phyloP scores from a whole-genome alignment of 2,797 vertebrate genomes.

The Epinephelus coioides region DNA sequence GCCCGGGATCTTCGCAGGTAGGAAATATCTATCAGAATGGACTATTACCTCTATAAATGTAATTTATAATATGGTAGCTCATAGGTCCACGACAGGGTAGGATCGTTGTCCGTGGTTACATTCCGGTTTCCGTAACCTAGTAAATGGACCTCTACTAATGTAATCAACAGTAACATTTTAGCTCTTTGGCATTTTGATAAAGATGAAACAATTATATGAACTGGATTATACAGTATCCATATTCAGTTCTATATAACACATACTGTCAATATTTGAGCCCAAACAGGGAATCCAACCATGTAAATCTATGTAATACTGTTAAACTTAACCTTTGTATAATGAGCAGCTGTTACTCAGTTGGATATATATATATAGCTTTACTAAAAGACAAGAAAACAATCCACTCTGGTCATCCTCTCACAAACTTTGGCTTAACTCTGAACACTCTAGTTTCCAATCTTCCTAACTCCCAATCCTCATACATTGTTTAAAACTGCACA shows the following conservation, averaged over 20 bases:
- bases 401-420: not conserved
- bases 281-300: no score
- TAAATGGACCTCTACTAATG: not conserved
- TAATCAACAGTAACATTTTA: not conserved
- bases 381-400: not conserved
- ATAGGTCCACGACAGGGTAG: no score
- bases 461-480: not conserved
- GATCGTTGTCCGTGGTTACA: no score
- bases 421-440: not conserved
- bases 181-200: not conserved
- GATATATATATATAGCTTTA: not conserved
- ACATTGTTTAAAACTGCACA: not conserved
- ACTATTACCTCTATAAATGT: no score
- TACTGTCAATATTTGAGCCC: not conserved
- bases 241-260: no score
- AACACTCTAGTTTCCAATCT: not conserved
- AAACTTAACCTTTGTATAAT: no score
- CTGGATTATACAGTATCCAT: no score
- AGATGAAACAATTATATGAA: not conserved
- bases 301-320: no score
- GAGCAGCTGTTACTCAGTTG: not conserved
- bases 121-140: not conserved
- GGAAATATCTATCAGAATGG: no score
- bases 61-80: no score
- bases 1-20: no score